Base-by-base conservation (phyloP, 2,113 vertebrate genomes). In the Muntiacus muntjak region DNA sequence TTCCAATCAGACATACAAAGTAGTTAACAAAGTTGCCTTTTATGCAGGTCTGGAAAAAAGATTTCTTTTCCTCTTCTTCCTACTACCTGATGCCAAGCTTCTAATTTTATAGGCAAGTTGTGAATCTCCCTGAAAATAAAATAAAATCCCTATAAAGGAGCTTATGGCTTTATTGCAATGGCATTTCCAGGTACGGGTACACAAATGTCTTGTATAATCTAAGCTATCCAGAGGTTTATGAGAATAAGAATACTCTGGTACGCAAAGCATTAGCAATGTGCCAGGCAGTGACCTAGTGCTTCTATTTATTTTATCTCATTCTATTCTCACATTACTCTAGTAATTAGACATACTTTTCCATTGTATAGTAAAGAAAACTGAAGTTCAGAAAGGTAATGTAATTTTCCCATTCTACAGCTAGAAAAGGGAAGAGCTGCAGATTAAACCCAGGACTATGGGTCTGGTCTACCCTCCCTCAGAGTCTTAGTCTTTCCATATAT, bases 81-180 rank as follows among this genome's bases (percentile, higher is more conserved):
- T 89, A 40, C 21, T 96, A n/a, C 89, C 86, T 91, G 79, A 92
- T 94, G 94, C 92, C 84, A 97, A 95, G 40, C 89, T 96, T 94
- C 92, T 97, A 95, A 97, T 95, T 97, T 97, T 91, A 97, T 57
- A 94, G 54, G 92, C 33, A 96, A 97, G 90, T 91, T 96, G 62
- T 97, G 89, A 94, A 95, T 97, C 67, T 96, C 71, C 62, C 71
- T 95, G 91, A 96, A 98, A 96, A 98, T 58, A 95, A 97, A 97
- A 94, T 95, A 93, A 95, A 96, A 94, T 97, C 93, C 81, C 74
- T 92, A 58, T 93, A 91, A 96, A 43, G 82, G 90, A 96, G 45
- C 58, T 54, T 85, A 85, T 25, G 54, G 88, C 36, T 98, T 96
- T 96, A 91, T 36, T 95, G 85, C 33, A 95, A 83, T 94, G 81